phyloP scores from a whole-genome alignment of 2,888 invertebrate species.

The Molorchus minor region DNA sequence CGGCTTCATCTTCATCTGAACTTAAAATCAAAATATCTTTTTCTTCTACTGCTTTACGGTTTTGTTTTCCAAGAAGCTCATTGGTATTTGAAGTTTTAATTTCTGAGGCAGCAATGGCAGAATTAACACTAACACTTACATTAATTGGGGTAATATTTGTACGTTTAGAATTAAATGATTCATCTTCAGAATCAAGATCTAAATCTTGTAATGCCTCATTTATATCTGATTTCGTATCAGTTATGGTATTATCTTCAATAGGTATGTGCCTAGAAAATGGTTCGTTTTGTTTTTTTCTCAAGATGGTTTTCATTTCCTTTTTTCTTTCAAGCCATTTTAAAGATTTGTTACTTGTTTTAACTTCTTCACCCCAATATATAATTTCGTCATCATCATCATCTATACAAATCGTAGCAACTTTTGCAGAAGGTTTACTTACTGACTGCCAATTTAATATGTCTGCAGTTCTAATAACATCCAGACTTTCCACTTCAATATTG shows the following conservation, averaged over 20 bases:
- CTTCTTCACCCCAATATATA: conserved; percentile 3
- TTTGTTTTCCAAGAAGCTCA: no score
- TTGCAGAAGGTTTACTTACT: neutral
- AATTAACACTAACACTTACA: neutral
- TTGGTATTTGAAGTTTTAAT: no score
- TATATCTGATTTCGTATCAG: neutral
- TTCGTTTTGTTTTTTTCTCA: neutral
- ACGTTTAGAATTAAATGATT: neutral
- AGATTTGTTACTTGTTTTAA: conserved; percentile 4
- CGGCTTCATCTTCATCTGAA: conserved; percentile 4
- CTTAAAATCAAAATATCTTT: neutral
- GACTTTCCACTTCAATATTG: conserved; percentile 1
- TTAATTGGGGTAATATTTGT: neutral
- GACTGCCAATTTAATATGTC: neutral
- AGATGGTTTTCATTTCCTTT: neutral
- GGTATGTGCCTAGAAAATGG: conserved; percentile 15
- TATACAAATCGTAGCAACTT: conserved; percentile 10
- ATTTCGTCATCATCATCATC: conserved; percentile 12
- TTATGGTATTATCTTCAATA: neutral
- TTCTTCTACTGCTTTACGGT: neutral
- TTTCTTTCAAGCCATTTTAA: conserved; percentile 11
- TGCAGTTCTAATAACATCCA: neutral
- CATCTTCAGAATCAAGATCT: neutral
- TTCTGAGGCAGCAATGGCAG: neutral
- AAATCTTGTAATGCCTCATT: conserved; percentile 9